These are phyloP conservation scores for Griposia aprilina DNA, from an alignment of 2,888 invertebrate genomes.

Conservation along the genomic window DNA sequence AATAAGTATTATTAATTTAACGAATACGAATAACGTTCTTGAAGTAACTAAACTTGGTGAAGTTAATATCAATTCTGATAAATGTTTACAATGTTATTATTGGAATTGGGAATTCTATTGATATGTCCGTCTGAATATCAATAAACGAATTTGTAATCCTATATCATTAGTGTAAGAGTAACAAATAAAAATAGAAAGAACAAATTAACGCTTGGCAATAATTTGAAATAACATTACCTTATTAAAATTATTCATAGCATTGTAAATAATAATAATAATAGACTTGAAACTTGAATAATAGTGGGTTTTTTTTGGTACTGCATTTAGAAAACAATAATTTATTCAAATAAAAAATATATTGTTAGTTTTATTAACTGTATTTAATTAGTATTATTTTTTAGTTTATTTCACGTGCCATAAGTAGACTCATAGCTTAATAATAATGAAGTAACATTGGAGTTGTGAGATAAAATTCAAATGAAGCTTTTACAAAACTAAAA, in stretches of 20 bases:
- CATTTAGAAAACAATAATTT: conserved; percentile 57
- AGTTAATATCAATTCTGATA: conserved; percentile 79
- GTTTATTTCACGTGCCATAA: conserved; percentile 87
- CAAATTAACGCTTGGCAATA: conserved; percentile 89
- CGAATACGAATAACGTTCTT: conserved; percentile 65
- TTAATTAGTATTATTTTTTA: conserved; percentile 71
- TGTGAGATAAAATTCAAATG: conserved; percentile 87
- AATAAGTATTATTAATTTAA: conserved; percentile 71
- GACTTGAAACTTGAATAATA: conserved; percentile 49
- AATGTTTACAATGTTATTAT: conserved; percentile 82
- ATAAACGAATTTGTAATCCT: conserved; percentile 88
- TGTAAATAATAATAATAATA: conserved; percentile 62
- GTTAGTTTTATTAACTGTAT: conserved; percentile 63
- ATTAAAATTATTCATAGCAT: conserved; percentile 57
- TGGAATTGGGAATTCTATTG: conserved; percentile 87
- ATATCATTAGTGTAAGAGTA: conserved; percentile 87
- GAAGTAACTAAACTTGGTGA: conserved; percentile 67
- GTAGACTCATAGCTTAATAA: conserved; percentile 78
- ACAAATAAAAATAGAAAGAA: conserved; percentile 75
- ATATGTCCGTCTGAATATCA: conserved; percentile 88
- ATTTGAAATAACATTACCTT: conserved; percentile 77
- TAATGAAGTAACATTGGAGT: conserved; percentile 85
- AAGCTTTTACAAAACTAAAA: conserved; percentile 82
- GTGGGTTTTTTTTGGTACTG: conserved; percentile 45
- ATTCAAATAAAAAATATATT: conserved; percentile 54